Evolutionary conservation across 2,113 vertebrate species (phyloP).

Genomic region (Jaculus jaculus): DNA sequence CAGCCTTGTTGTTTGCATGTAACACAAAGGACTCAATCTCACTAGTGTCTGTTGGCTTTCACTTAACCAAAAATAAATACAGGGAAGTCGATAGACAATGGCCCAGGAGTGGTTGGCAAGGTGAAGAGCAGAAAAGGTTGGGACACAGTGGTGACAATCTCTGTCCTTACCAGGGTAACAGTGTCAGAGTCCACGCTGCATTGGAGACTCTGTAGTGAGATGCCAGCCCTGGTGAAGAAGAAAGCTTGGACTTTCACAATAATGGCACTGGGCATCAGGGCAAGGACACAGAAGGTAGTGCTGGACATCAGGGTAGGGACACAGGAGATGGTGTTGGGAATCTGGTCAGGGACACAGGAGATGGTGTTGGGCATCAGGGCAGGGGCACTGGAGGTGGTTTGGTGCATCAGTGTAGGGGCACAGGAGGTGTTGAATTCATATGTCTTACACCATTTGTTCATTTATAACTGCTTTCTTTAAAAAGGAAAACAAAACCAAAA

Average conservation of each 20-base stretch:
- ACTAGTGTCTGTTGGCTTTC: not conserved
- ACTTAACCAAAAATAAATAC: not conserved
- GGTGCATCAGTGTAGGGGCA: not conserved
- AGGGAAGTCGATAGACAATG: not conserved
- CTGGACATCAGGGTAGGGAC: too few relatives aligned
- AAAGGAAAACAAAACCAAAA: not conserved
- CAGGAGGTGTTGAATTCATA: not conserved
- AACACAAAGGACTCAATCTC: not conserved
- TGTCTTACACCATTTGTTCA: too few relatives aligned
- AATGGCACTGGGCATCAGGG: too few relatives aligned
- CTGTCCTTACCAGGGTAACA: fast-evolving
- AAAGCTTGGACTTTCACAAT: too few relatives aligned
- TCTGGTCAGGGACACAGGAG: too few relatives aligned
- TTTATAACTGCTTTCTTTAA: not conserved
- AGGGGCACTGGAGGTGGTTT: too few relatives aligned
- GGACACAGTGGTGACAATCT: fast-evolving
- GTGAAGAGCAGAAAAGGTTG: not conserved
- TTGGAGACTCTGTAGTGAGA: not conserved
- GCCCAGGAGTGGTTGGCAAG: not conserved
- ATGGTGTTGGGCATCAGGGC: too few relatives aligned
- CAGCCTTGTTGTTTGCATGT: not conserved
- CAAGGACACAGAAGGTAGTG: too few relatives aligned
- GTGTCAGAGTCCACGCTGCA: fast-evolving
- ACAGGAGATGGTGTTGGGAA: too few relatives aligned
- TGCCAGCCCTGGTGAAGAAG: not conserved